These are phyloP conservation scores for Lucilia sericata DNA, from an alignment of 1,140 invertebrate genomes.

Conservation along the genomic window DNA sequence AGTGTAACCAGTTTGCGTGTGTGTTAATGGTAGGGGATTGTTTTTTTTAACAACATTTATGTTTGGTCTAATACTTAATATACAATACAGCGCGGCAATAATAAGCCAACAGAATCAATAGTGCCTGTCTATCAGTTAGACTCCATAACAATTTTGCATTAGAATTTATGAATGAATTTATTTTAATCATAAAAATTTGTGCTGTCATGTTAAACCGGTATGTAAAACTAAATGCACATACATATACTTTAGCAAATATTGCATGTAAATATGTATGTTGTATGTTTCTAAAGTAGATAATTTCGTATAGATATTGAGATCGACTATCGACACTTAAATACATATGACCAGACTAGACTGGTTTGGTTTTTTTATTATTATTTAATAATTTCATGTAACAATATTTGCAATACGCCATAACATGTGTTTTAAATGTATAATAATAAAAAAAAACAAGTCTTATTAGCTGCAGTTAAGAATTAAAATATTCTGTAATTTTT, in stretches of 20 bases:
- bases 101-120: not conserved
- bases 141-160: not conserved
- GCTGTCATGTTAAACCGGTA: not conserved
- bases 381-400: too few relatives aligned
- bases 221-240: not conserved
- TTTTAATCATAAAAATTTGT: not conserved
- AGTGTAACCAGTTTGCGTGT: slow-evolving; percentile 10
- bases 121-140: not conserved
- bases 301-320: too few relatives aligned
- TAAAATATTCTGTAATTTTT: not conserved
- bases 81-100: not conserved
- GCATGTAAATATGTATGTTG: not conserved
- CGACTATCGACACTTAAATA: too few relatives aligned
- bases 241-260: not conserved
- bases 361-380: not conserved
- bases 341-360: not conserved
- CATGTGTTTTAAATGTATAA: not conserved
- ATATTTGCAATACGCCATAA: not conserved
- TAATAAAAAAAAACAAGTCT: not conserved
- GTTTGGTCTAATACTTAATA: not conserved
- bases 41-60: not conserved
- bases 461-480: not conserved
- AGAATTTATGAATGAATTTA: slow-evolving; percentile 27
- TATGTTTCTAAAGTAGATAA: too few relatives aligned
- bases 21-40: not conserved